These are phyloP conservation scores for Mus minutoides DNA, from an alignment of 2,797 vertebrate species.

Conservation along the genomic window DNA sequence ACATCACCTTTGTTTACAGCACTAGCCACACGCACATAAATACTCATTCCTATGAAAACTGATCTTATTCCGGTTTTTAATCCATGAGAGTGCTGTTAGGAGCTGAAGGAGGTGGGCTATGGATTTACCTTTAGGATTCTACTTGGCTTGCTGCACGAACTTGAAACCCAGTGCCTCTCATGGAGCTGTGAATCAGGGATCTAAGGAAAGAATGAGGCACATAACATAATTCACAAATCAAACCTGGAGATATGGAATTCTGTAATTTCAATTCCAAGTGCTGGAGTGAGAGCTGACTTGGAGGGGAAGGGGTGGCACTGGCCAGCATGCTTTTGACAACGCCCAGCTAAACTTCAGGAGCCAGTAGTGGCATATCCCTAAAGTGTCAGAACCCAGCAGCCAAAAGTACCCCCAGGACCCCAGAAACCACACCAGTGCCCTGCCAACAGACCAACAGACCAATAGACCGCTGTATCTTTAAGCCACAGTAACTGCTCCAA, in stretches of 20 bases:
- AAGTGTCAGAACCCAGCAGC: not conserved
- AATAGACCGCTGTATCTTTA: not conserved
- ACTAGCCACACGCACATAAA: not conserved
- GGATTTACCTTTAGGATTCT: fast-evolving
- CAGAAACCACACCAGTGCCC: too few relatives aligned
- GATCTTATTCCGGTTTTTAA: not conserved
- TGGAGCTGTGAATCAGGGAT: not conserved
- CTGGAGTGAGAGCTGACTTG: not conserved
- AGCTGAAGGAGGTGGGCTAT: not conserved
- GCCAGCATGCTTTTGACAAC: fast-evolving
- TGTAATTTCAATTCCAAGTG: not conserved
- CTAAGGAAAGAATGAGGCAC: not conserved
- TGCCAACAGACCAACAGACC: not conserved
- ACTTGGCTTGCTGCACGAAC: not conserved
- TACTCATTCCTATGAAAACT: not conserved
- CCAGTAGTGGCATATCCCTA: fast-evolving
- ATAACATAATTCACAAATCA: not conserved
- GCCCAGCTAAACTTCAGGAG: not conserved
- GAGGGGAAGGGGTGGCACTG: fast-evolving
- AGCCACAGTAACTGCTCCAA: not conserved
- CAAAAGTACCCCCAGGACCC: not conserved
- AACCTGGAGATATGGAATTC: not conserved
- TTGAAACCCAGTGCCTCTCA: fast-evolving
- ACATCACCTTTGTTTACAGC: not conserved
- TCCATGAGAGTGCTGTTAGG: not conserved